These are phyloP conservation scores for Centropristis striata DNA, from an alignment of 2,113 vertebrate species.

Conservation along the genomic window DNA sequence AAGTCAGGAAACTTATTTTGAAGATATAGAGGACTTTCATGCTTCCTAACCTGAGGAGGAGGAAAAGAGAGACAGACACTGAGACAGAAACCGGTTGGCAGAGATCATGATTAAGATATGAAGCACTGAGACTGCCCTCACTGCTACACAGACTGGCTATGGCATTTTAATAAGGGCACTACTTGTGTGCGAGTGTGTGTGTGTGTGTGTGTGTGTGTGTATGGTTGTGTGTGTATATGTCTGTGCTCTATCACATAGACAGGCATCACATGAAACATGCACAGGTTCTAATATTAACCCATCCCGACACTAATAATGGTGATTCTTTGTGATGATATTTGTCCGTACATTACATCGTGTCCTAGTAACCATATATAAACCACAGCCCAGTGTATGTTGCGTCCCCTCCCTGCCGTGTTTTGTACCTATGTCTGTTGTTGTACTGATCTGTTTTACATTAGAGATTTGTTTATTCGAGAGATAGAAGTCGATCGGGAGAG, in stretches of 20 bases:
- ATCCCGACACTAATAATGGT: constrained; percentile 4
- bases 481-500: not conserved
- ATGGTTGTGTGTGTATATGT: constrained; percentile 19
- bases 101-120: constrained; percentile 74
- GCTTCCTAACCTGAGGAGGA: constrained; percentile 13
- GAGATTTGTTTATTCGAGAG: constrained; percentile 10
- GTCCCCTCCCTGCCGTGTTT: not conserved
- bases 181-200: constrained; percentile 11
- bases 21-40: not conserved
- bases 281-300: constrained; percentile 18
- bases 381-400: constrained; percentile 1
- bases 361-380: not conserved
- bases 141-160: constrained; percentile 56
- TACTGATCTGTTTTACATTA: constrained; percentile 31
- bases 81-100: constrained; percentile 18
- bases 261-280: constrained; percentile 48
- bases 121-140: constrained; percentile 69
- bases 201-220: constrained; percentile 5
- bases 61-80: not conserved
- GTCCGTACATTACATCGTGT: constrained; percentile 5
- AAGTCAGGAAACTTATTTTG: not conserved
- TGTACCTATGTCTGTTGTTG: constrained; percentile 12
- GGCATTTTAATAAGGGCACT: constrained; percentile 62
- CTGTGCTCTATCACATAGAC: constrained; percentile 12
- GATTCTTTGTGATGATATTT: constrained; percentile 28